Base-by-base conservation (phyloP, 2,888 invertebrate species). In the Drosophila anomelani region DNA sequence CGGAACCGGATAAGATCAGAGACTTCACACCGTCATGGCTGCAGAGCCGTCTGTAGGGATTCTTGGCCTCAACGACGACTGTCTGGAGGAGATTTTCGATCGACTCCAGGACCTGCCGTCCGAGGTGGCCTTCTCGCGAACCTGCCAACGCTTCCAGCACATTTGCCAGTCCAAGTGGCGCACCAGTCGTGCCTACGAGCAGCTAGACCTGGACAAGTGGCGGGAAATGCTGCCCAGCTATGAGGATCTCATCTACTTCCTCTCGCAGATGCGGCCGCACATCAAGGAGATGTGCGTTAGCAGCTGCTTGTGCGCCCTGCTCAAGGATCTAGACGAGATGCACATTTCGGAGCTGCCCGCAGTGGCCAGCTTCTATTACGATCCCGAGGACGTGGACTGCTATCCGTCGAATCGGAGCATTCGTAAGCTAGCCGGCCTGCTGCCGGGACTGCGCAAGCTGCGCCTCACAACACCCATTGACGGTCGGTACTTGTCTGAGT, bases 271-370 rank as follows among this genome's bases (percentile, higher is more conserved):
- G 82, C 77, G 80, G 4, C 70, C 75, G 0, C 75, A 68, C 46
- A 81, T 91, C 20, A 62, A 59, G 2, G 77, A 80, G 29, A 73
- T 91, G 57, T 66, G 63, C 1, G 80, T 88, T 4, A 81, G 77
- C 7, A 86, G 83, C 29, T 90, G 89, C 29, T 53, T 91, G 15
- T 84, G 82, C 74, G 79, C 85, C 13, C 74, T 88, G 47, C 75
- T 91, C 0, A 84, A 83, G 26, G 90, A 91, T 47, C 62, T 91
- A 54, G 79, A 90, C 43, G 85, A 90, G 32, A 79, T 88, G 79
- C 72, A 79, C 43, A 78, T 80, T 5, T 74, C 67, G 43, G 68
- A 75, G 51, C 44, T 91, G 49, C 81, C 83, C 6, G 71, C 62
- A 38, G 87, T 91, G n/a, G 68, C 64, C 4, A 76, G 80, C 26